Percentiles rank a stretch among this genome's conserved stretches.
Evolutionary conservation across 2,797 vertebrate species (phyloP).

Genomic region (Acropternis orthonyx): DNA sequence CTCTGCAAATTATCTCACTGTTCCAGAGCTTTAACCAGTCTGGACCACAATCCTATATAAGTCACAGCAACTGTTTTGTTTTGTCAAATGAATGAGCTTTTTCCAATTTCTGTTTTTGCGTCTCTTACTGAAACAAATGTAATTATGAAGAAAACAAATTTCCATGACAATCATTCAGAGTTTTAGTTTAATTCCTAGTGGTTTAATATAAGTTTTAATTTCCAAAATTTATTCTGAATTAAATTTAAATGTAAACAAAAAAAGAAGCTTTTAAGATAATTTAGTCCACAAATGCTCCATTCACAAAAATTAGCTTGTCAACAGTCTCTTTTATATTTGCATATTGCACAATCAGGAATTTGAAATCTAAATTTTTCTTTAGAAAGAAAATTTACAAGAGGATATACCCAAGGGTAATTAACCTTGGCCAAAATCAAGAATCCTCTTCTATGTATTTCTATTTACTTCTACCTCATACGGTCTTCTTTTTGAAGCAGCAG

Average conservation of each 20-base stretch:
- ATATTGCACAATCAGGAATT: neutral
- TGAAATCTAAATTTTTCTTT: neutral
- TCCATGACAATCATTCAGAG: neutral
- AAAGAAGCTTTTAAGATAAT: neutral
- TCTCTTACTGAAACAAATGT: constrained; percentile 4
- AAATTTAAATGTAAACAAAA: constrained; percentile 21
- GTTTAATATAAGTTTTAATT: constrained; percentile 6
- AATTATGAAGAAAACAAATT: constrained; percentile 24
- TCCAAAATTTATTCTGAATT: neutral
- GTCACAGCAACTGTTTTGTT: neutral
- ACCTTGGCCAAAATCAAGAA: neutral
- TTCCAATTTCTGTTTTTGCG: neutral
- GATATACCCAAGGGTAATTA: neutral
- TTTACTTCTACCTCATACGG: neutral
- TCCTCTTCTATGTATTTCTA: neutral
- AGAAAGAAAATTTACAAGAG: neutral
- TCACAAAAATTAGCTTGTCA: neutral
- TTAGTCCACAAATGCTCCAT: neutral
- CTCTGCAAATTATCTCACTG: constrained; percentile 40
- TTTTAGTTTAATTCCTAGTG: neutral
- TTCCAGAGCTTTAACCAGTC: constrained; percentile 28
- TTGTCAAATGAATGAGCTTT: neutral
- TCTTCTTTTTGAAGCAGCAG: neutral
- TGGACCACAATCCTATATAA: neutral
- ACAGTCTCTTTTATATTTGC: neutral